These are phyloP conservation scores for Caenorhabditis remanei DNA, from an alignment of 1,140 invertebrate genomes.

Conservation along the genomic window DNA sequence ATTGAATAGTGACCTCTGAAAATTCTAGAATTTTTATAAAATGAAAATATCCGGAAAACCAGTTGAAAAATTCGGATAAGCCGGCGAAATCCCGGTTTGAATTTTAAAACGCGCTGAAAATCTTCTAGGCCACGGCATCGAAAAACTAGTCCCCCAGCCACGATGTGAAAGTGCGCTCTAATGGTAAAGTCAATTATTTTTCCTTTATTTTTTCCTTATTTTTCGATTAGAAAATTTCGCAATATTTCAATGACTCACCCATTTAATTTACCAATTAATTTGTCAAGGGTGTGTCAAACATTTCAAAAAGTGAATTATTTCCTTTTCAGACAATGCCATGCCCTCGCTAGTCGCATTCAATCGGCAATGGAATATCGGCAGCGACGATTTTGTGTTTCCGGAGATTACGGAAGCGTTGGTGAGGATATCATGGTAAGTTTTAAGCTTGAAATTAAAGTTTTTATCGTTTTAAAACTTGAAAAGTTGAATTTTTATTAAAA, in stretches of 20 bases:
- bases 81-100: neutral
- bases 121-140: neutral
- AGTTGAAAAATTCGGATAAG: neutral
- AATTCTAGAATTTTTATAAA: neutral
- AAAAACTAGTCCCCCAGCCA: neutral
- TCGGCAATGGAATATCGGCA: conserved; percentile 72
- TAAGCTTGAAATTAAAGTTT: neutral
- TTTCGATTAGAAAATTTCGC: neutral
- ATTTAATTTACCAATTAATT: neutral
- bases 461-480: too few species aligned
- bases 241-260: conserved; percentile 14
- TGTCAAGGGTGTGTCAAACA: neutral
- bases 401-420: conserved; percentile 71
- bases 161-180: neutral
- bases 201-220: neutral
- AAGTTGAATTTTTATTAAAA: neutral
- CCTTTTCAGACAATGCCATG: conserved; percentile 65
- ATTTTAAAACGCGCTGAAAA: neutral
- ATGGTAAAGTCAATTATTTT: neutral
- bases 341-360: conserved; percentile 73
- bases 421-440: conserved; percentile 70
- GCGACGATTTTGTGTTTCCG: conserved; percentile 75
- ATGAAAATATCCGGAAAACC: neutral
- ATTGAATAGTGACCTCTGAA: too few species aligned
- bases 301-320: neutral